Percentiles rank a stretch among this genome's conserved stretches.
phyloP scores from a whole-genome alignment of 2,888 invertebrate genomes.

The Marasmarcha lunaedactyla region DNA sequence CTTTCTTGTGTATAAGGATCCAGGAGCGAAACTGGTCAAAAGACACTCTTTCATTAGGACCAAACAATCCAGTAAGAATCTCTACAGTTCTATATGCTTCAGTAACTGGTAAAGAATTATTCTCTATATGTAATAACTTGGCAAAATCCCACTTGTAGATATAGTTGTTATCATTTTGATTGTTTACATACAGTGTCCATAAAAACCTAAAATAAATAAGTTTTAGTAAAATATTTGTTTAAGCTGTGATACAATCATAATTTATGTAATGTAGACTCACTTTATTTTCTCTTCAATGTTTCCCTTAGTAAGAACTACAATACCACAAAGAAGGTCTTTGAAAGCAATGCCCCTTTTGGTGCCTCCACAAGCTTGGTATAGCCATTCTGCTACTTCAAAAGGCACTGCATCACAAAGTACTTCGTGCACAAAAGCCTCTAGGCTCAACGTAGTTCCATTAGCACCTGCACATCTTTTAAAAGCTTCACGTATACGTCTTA shows the following conservation, averaged over 20 bases:
- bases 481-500: constrained; percentile 86
- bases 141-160: constrained; percentile 82
- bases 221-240: constrained; percentile 7
- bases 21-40: constrained; percentile 84
- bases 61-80: constrained; percentile 48
- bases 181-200: constrained; percentile 88
- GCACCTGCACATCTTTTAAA: constrained; percentile 86
- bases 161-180: constrained; percentile 74
- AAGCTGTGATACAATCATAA: constrained; percentile 23
- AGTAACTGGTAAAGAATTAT: constrained; percentile 44
- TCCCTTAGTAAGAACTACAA: constrained; percentile 88
- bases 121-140: constrained; percentile 71
- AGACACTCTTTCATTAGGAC: constrained; percentile 62
- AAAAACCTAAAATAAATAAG: constrained; percentile 72
- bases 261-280: constrained; percentile 37
- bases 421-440: constrained; percentile 84
- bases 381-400: constrained; percentile 81
- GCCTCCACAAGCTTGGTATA: constrained; percentile 88
- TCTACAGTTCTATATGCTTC: constrained; percentile 40
- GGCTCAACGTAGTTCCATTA: constrained; percentile 75
- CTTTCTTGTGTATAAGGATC: constrained; percentile 80
- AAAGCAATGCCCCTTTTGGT: constrained; percentile 84
- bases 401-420: constrained; percentile 91
- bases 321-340: constrained; percentile 85
- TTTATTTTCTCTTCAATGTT: constrained; percentile 87